phyloP scores from a whole-genome alignment of 1,140 invertebrate species.

The Ips typographus region DNA sequence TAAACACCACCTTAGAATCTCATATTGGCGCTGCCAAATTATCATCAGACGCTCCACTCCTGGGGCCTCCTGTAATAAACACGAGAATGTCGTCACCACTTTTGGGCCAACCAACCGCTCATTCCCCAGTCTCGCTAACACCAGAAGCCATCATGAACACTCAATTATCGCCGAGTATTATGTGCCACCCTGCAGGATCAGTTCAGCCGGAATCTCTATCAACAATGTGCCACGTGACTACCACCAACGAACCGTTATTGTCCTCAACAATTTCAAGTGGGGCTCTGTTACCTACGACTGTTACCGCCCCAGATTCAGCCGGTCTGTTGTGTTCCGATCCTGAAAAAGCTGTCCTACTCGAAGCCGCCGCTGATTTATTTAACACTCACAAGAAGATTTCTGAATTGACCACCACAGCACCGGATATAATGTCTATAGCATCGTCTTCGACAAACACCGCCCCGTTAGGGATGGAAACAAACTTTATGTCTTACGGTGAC shows the following conservation, averaged over 20 bases:
- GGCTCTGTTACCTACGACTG: slow-evolving; percentile 20
- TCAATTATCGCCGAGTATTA: slow-evolving; percentile 61
- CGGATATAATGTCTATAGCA: slow-evolving; percentile 23
- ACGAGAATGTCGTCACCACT: slow-evolving; percentile 38
- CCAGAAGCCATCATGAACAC: slow-evolving; percentile 64
- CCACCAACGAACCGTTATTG: slow-evolving; percentile 25
- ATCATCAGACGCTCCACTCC: slow-evolving; percentile 45
- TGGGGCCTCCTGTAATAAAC: slow-evolving; percentile 45
- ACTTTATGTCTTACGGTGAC: slow-evolving; percentile 36
- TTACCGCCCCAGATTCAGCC: slow-evolving; percentile 49
- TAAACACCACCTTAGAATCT: slow-evolving; percentile 64
- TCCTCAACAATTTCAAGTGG: slow-evolving; percentile 26
- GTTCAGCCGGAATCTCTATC: slow-evolving; percentile 49
- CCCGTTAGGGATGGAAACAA: slow-evolving; percentile 35
- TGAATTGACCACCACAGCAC: slow-evolving; percentile 26
- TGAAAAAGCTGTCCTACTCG: slow-evolving; percentile 66
- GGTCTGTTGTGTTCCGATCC: slow-evolving; percentile 57
- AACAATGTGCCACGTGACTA: slow-evolving; percentile 35
- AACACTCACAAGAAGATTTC: slow-evolving; percentile 49
- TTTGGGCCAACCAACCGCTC: slow-evolving; percentile 17
- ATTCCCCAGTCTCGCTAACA: slow-evolving; percentile 35
- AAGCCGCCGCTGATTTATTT: slow-evolving; percentile 63
- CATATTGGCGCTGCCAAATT: slow-evolving; percentile 54
- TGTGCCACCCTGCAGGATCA: slow-evolving; percentile 50
- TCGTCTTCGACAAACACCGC: slow-evolving; percentile 3